Base-by-base conservation (phyloP, 2,888 invertebrate genomes). In the Synanthedon myopaeformis region DNA sequence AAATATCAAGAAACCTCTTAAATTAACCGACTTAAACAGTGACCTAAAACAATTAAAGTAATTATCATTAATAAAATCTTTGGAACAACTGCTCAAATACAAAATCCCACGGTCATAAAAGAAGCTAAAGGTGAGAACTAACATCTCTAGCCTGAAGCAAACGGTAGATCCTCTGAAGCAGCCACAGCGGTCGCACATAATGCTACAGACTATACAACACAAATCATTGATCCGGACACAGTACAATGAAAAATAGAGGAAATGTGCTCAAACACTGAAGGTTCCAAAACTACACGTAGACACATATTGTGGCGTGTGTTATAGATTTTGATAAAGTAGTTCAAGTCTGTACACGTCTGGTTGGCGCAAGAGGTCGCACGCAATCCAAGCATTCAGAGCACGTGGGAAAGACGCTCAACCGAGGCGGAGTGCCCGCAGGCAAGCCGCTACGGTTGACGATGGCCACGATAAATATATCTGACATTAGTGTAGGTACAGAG, bases 301-400 rank as follows among this genome's bases (percentile, higher is more conserved):
- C 6, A n/a, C 6, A 12, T n/a, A 13, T 45, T 45, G 57, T 54
- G 55, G 17, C 6, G 13, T 49, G 23, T 17, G 49, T 13, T 17
- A 23, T 5, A 12, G 10, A 14, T 49, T 17, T 49, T 49, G 49
- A 70, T 69, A 67, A 69, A 63, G 72, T 67, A 57, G 59, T 62
- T 62, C 67, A 69, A 65, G 66, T 79, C 61, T 76, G 74, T 74
- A 75, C 73, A 60, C 55, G 66, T 66, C 70, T 66, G 67, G 69
- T 72, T 75, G 69, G 75, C 74, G 66, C 70, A 74, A 71, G 75
- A 79, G 82, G 82, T 82, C 81, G 74, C 87, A 87, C 85, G 87
- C 86, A 82, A 87, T 84, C 76, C 76, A 72, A 82, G 81, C 85
- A 86, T 86, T 87, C 81, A 66, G 79, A 70, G 77, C 87, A 87